Evolutionary conservation across 2,113 vertebrate species (phyloP).

Genomic region (Malaclemys terrapin): DNA sequence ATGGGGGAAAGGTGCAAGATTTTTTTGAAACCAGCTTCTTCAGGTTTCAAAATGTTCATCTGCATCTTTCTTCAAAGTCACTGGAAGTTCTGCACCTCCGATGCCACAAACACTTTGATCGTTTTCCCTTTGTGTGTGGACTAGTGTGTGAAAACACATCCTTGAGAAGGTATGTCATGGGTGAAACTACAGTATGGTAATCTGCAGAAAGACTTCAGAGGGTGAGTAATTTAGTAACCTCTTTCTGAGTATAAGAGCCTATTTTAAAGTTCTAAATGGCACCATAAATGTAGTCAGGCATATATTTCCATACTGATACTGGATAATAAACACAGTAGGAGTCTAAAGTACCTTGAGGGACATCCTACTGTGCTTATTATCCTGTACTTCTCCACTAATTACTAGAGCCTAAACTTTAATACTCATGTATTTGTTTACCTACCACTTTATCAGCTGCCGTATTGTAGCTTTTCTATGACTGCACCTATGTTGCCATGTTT

Average conservation of each 20-base stretch:
- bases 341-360: constrained; percentile 74
- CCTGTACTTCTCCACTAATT: constrained; percentile 70
- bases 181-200: constrained; percentile 56
- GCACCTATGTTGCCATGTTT: fast-evolving
- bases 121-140: neutral
- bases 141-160: constrained; percentile 9
- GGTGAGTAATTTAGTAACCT: constrained; percentile 70
- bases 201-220: constrained; percentile 53
- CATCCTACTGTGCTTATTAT: constrained; percentile 73
- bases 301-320: constrained; percentile 78
- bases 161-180: constrained; percentile 43
- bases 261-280: constrained; percentile 76
- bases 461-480: neutral
- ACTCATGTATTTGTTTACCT: constrained; percentile 71
- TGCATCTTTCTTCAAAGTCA: neutral
- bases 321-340: constrained; percentile 82
- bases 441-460: constrained; percentile 46
- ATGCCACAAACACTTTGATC: neutral
- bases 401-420: constrained; percentile 68
- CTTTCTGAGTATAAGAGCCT: constrained; percentile 62
- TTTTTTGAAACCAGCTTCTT: neutral
- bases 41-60: neutral
- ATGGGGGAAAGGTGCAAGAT: neutral
- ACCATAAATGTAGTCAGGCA: constrained; percentile 82
- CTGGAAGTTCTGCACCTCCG: neutral